Conservation (phyloP, 2,113 vertebrate species). For the Alexandromys fortis region DNA sequence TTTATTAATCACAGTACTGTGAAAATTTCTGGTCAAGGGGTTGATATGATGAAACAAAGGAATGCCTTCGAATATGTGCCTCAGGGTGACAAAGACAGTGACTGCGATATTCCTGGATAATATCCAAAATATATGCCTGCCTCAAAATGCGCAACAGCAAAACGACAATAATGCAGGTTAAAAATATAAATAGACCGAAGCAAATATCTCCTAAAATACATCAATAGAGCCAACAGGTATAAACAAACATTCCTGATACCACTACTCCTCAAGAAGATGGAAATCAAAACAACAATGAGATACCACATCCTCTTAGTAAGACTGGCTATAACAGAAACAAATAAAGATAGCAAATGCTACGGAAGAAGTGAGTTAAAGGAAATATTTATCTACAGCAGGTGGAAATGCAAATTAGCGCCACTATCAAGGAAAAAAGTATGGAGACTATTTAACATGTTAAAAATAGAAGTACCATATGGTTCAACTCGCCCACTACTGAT, state of each 20-base stretch:
- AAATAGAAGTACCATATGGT: background rate
- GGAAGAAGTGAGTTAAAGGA: background rate
- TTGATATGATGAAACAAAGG: background rate
- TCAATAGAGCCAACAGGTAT: background rate
- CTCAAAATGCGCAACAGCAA: background rate
- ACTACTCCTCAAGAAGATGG: background rate
- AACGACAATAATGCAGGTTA: background rate
- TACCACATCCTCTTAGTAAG: background rate
- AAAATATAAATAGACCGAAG: background rate
- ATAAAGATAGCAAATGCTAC: background rate
- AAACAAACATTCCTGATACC: background rate
- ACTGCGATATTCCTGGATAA: background rate
- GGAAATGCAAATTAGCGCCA: background rate
- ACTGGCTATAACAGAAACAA: background rate
- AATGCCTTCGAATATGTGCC: accelerated
- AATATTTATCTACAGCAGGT: background rate
- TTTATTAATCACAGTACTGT: background rate
- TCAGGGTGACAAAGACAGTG: background rate
- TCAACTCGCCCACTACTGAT: background rate
- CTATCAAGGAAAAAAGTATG: background rate
- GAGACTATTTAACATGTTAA: background rate
- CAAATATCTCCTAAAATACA: background rate
- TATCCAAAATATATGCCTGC: background rate
- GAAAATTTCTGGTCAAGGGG: background rate
- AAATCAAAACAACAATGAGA: background rate